Evolutionary conservation across 2,113 vertebrate species (phyloP), one percentile per base, ranked within the genome.

Genomic region (Oreochromis tanganicae): DNA sequence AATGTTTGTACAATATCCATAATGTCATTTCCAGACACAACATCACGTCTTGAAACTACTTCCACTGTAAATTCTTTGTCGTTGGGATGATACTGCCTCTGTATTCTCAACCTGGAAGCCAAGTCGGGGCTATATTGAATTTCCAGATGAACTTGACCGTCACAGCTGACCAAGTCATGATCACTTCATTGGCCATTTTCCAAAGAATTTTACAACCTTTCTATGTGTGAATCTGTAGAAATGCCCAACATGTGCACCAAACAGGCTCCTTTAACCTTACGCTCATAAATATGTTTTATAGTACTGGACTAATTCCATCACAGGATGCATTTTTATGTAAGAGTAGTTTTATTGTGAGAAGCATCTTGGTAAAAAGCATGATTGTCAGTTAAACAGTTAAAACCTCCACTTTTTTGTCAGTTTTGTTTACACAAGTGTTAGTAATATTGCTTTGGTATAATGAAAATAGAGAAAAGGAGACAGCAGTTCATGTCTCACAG

Each of bases 101-200:
- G 68, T 43, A 63, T 92, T 92, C 90, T 94, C 88, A 78, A 84
- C 63, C 59, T 84, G 68, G 85, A 83, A 92, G 86, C 87, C 80
- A 85, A 73, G 73, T 93, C 85, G 27, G 54, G 38, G 21, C 59
- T 83, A 1, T 84, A 95, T 94, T 81, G 80, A 88, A 93, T 94
- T 95, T 94, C 93, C 95, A 96, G 95, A 94, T 93, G 93, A 96
- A 68, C 85, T 84, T 29, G 43, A 79, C 82, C 85, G 86, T 92
- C 88, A 85, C 91, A 83, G 83, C 66, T 71, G 84, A 93, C 89
- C 75, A 84, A 92, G 80, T 84, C 71, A 87, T 90, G 87, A 94
- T 90, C 82, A 93, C 79, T 83, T 85, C 24, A 80, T 34, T 86
- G 92, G 90, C 81, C 5, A 4, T 38, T 48, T 52, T 85, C 93